Base-by-base conservation (phyloP, 53 echinoderm and acorn worm genomes). In the Henricia sp. region DNA sequence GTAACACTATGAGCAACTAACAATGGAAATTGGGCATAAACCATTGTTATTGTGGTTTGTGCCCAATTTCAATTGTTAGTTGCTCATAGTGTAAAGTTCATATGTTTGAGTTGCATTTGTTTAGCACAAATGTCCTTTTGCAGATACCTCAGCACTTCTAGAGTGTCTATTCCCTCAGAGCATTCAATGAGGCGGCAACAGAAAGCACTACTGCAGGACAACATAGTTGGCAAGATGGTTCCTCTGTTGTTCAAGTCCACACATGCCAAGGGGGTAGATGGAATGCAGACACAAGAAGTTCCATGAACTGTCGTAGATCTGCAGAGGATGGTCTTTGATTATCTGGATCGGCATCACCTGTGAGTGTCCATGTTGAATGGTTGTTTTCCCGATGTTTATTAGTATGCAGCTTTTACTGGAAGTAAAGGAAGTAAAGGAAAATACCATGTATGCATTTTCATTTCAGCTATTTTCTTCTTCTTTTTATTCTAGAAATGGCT, bases 271-370 rank as follows among this genome's bases (percentile, higher is more conserved):
- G 70, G 44, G 1, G 12, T 70, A 44, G 70, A 26, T 70, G 70
- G 70, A 3, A 28, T 28, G 6, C 13, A 44, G 3, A 42, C 13
- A 26, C 24, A 70, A 44, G 70, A 70, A 8, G 70, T 26, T 20
- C 68, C 68, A 40, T 68, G 39, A 3, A 68, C 9, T 41, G 26
- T 68, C 1, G 46, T 44, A 26, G 70, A 70, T 17, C 6, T 70
- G 25, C 46, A 48, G 13, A 29, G 24, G 25, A 70, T 70, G 70
- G 46, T 70, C 42, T 70, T 70, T 43, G 70, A 70, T 48, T 70
- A 70, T 30, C 46, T 70, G 24, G 70, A 42, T 37, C 43, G 70
- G 26, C 70, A 44, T 23, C 44, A 70, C 27, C 70, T 26, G 70
- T 48, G 46, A 70, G 70, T 70, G 5, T 48, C 6, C 44, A 44